Conservation (phyloP, 1,140 invertebrate genomes). For the Metopolophium dirhodum region DNA sequence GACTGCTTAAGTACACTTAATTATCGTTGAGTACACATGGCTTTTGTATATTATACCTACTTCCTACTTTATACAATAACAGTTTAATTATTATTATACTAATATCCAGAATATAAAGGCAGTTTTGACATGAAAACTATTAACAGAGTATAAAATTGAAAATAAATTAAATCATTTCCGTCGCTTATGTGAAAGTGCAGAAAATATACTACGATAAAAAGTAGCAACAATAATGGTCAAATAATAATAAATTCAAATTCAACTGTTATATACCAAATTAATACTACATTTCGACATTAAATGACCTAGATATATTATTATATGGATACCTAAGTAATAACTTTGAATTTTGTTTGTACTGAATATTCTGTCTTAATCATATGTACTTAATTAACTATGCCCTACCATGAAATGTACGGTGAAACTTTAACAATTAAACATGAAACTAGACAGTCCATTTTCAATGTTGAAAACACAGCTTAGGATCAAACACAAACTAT, state of each 20-base stretch:
- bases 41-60: neutral
- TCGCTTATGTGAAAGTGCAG: no score
- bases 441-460: neutral
- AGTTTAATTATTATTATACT: neutral
- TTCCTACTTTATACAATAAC: neutral
- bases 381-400: neutral
- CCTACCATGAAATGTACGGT: neutral
- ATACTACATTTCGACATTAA: neutral
- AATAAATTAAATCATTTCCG: no score
- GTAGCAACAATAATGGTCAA: neutral
- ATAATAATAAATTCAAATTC: constrained; percentile 3
- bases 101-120: neutral
- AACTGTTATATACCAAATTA: neutral
- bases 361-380: neutral
- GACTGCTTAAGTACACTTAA: neutral
- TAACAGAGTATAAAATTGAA: neutral
- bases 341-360: neutral
- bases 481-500: neutral
- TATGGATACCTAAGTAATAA: no score
- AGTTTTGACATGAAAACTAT: neutral
- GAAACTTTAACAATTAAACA: neutral
- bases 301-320: no score
- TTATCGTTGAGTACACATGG: neutral
- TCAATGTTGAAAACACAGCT: neutral
- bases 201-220: neutral